Evolutionary conservation across 2,113 vertebrate genomes (phyloP), one percentile per base, ranked within the genome.

Genomic region (Sylvietta virens): DNA sequence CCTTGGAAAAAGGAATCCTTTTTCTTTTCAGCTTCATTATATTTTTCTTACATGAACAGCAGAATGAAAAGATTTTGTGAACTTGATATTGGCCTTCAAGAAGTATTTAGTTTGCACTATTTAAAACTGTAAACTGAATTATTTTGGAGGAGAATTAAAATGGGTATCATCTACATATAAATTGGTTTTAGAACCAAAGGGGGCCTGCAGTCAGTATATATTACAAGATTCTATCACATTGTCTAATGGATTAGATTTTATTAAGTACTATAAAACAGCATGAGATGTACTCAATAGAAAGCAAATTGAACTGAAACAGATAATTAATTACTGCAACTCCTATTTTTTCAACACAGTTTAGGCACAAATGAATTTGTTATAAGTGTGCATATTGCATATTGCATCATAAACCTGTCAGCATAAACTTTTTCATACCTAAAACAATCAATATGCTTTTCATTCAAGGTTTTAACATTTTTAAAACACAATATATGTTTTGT

Each of bases 131-230:
- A 96, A 97, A 95, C 86, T 97, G 96, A 97, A 97, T 98, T 98
- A 98, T 97, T 97, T 97, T 95, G 90, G 85, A 97, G 71, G 73
- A 98, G 94, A 97, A 97, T 97, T 96, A 97, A 98, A 98, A 96
- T 97, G 94, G 86, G 77, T 97, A 95, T 98, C 97, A 98, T 98
- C 98, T 98, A 96, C 98, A 98, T 98, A 97, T 98, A 98, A 98
- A 99, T 98, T 98, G 96, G 86, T 95, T 98, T 96, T 95, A 93
- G 97, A 98, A 97, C 97, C 97, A 90, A 98, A 97, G 97, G 96
- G 97, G 94, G 96, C 64, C 94, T 84, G 74, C 67, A 91, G 97
- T 98, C 97, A 95, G 90, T 93, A 91, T 94, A 94, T 92, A 96
- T 98, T 98, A 97, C 96, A 91, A 97, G 94, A 98, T 98, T 95